Evolutionary conservation across 2,797 vertebrate genomes (phyloP).

Genomic region (Periparus ater): DNA sequence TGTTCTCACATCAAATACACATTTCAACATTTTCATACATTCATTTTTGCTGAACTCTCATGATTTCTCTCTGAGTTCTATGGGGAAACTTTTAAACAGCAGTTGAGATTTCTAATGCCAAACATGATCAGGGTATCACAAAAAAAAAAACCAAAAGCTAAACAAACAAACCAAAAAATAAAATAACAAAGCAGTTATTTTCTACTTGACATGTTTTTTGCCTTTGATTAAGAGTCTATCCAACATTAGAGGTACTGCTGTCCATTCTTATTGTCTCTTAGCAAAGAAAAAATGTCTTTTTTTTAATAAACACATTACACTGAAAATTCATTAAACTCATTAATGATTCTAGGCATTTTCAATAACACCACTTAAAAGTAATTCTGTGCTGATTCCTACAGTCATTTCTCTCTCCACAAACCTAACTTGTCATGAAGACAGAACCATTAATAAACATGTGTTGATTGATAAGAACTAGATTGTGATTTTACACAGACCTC

Average conservation of each 20-base stretch:
- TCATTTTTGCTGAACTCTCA: neutral
- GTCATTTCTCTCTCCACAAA: neutral
- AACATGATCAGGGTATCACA: neutral
- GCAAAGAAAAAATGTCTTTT: neutral
- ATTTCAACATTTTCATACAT: neutral
- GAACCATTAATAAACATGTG: neutral
- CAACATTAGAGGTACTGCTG: neutral
- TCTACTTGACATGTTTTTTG: neutral
- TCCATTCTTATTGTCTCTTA: neutral
- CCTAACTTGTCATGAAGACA: neutral
- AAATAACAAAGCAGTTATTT: neutral
- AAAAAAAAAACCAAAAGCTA: neutral
- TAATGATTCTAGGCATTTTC: neutral
- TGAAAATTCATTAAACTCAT: neutral
- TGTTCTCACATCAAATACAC: neutral
- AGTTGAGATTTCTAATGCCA: neutral
- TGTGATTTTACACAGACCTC: neutral
- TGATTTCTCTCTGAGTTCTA: neutral
- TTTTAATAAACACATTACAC: neutral
- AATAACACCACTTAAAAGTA: neutral
- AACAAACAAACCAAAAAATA: neutral
- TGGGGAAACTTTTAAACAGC: neutral
- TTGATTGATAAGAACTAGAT: neutral
- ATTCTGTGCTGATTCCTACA: neutral
- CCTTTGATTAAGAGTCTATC: neutral